Evolutionary conservation across 2,888 invertebrate species (phyloP).

Genomic region (Stenchaetothrips biformis): DNA sequence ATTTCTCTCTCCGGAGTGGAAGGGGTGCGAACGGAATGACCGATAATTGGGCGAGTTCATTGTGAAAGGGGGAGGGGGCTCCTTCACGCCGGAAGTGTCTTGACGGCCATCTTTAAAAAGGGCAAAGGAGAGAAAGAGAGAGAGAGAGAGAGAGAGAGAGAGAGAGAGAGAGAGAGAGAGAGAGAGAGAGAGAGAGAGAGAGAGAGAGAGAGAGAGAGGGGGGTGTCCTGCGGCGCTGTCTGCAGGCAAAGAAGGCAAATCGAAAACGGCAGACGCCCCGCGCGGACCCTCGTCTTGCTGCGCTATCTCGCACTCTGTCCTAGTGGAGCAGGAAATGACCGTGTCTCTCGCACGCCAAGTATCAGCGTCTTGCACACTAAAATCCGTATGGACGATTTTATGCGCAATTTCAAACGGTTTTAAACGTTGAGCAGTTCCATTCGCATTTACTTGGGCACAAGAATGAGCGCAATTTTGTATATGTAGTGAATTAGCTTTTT

Average conservation of each 20-base stretch:
- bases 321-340: too few species aligned
- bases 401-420: too few species aligned
- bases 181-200: background rate
- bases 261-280: background rate
- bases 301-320: background rate
- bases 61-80: conserved; percentile 2
- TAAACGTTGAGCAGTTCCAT: too few species aligned
- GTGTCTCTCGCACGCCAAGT: too few species aligned
- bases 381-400: too few species aligned
- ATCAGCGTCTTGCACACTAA: too few species aligned
- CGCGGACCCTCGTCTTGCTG: background rate
- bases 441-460: too few species aligned
- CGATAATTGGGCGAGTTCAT: conserved; percentile 23
- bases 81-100: conserved; percentile 24
- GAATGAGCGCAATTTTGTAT: too few species aligned
- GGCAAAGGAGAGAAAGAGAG: background rate
- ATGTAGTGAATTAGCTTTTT: too few species aligned
- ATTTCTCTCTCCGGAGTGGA: background rate
- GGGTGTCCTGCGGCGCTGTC: background rate
- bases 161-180: background rate
- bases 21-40: conserved; percentile 1
- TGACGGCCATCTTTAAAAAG: conserved; percentile 23
- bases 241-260: too few species aligned
- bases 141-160: background rate
- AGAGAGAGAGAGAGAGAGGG: background rate